phyloP scores from a whole-genome alignment of 2,113 vertebrate genomes.

The Coptodon bakossiorum region DNA sequence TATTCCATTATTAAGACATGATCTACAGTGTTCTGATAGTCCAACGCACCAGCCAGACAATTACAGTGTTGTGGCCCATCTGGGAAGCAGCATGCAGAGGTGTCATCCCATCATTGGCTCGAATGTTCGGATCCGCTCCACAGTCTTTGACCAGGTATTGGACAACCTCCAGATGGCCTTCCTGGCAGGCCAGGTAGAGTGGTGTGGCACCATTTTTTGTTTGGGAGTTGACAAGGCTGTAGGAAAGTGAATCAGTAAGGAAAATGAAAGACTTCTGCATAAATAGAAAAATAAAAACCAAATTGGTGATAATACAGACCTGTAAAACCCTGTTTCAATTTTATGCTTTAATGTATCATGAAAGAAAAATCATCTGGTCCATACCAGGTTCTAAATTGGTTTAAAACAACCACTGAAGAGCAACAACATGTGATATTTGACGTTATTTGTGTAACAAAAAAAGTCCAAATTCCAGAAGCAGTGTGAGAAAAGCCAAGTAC shows the following conservation, averaged over 20 bases:
- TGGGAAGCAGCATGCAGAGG: constrained; percentile 92
- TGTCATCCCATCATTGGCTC: constrained; percentile 93
- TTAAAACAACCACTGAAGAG: background rate
- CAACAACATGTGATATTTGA: background rate
- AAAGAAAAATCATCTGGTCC: background rate
- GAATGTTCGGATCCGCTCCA: constrained; percentile 79
- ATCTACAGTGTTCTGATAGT: background rate
- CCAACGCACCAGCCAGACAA: constrained; percentile 90
- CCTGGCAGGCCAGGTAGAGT: constrained; percentile 97
- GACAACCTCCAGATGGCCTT: constrained; percentile 93
- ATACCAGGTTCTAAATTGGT: background rate
- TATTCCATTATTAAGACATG: background rate
- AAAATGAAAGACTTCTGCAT: background rate
- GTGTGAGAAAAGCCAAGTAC: background rate
- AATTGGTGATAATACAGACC: background rate
- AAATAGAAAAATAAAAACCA: background rate
- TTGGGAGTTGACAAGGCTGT: constrained; percentile 88
- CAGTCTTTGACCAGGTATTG: constrained; percentile 94
- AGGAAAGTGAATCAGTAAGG: background rate
- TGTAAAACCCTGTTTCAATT: background rate
- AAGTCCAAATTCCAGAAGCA: background rate
- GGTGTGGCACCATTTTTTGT: constrained; percentile 98
- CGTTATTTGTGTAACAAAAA: background rate
- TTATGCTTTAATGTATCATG: background rate
- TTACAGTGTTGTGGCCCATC: constrained; percentile 94